Evolutionary conservation across 2,797 vertebrate genomes (phyloP), one percentile per base, ranked within the genome.

Genomic region (Anguilla megastoma): DNA sequence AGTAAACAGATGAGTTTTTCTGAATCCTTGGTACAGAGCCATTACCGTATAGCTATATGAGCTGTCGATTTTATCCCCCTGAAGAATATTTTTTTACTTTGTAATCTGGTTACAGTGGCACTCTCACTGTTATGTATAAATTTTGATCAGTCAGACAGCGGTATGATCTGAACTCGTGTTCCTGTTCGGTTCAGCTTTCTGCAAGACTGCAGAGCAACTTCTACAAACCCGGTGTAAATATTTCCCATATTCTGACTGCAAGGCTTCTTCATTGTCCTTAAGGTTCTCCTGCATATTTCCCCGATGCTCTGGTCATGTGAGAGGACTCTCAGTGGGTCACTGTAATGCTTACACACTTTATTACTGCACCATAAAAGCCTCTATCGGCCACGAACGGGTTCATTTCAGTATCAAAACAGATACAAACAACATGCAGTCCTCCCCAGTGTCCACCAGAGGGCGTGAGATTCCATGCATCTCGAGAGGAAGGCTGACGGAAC

Each of bases 371-470:
- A 50, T 52, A 54, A 52, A 50, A 84, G 45, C 21, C 10, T 9
- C 10, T 84, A 54, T 54, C 30, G 9, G 48, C 0, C 48, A 10
- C 27, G 4, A 52, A 84, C 27, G 48, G 80, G 45, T 84, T 54
- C 2, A 79, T 14, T 50, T 86, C 54, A 21, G 33, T 41, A 27
- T 50, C 21, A 33, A 4, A 48, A 10, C 48, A 2, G 48, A 14
- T n/a, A 50, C 3, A 71, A 24, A 24, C 10, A 83, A 14, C 41
- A 33, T 58, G 83, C 60, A 76, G 7, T 89, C 84, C 8, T 52
- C 41, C 24, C 1, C 1, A 24, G 63, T 48, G 48, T 33, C 89
- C 91, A 91, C 89, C 85, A 88, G 92, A 89, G 84, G 90, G 87
- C 54, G 27, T 48, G 30, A 87, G 41, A 91, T 33, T 80, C 89